phyloP scores from a whole-genome alignment of 92 coral and sea anemone species.

The Chrysogorgia sp. region DNA sequence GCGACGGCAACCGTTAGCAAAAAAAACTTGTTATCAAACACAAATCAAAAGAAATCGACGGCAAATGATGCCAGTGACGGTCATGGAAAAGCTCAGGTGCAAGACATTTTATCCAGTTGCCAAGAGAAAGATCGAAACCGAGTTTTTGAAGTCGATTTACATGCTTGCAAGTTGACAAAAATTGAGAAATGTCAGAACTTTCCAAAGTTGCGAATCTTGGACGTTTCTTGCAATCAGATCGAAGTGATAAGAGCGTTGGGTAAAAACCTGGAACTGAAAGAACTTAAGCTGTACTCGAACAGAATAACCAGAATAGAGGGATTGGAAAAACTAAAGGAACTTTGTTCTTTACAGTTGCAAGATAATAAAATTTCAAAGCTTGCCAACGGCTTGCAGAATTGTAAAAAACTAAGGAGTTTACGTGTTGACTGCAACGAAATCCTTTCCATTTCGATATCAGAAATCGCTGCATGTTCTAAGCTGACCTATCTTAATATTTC shows the following conservation, averaged over 20 bases:
- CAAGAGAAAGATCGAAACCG: slow-evolving; percentile 68
- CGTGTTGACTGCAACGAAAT: slow-evolving; percentile 82
- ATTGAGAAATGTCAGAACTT: slow-evolving; percentile 76
- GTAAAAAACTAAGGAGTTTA: slow-evolving; percentile 74
- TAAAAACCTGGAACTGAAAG: slow-evolving; percentile 74
- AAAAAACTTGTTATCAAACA: slow-evolving; percentile 7
- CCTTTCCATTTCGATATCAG: slow-evolving; percentile 64
- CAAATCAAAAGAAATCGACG: not conserved
- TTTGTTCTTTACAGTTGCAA: slow-evolving; percentile 79
- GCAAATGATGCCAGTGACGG: slow-evolving; percentile 1
- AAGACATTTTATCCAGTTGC: slow-evolving; percentile 36
- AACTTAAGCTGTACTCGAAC: slow-evolving; percentile 94
- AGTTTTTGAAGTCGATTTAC: slow-evolving; percentile 84
- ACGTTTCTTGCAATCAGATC: slow-evolving; percentile 86
- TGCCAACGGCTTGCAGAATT: slow-evolving; percentile 80
- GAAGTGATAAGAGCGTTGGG: slow-evolving; percentile 61
- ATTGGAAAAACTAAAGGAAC: slow-evolving; percentile 81
- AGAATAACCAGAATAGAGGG: slow-evolving; percentile 73
- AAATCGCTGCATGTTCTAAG: slow-evolving; percentile 85
- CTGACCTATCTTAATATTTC: slow-evolving; percentile 77
- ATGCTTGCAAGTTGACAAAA: slow-evolving; percentile 70
- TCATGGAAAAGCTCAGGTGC: not conserved
- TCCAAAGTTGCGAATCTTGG: slow-evolving; percentile 75
- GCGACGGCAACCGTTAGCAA: slow-evolving; percentile 32
- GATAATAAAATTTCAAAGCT: slow-evolving; percentile 78